Evolutionary conservation across 2,888 invertebrate genomes (phyloP), one percentile per base, ranked within the genome.

Genomic region (Oeneis ivallda): DNA sequence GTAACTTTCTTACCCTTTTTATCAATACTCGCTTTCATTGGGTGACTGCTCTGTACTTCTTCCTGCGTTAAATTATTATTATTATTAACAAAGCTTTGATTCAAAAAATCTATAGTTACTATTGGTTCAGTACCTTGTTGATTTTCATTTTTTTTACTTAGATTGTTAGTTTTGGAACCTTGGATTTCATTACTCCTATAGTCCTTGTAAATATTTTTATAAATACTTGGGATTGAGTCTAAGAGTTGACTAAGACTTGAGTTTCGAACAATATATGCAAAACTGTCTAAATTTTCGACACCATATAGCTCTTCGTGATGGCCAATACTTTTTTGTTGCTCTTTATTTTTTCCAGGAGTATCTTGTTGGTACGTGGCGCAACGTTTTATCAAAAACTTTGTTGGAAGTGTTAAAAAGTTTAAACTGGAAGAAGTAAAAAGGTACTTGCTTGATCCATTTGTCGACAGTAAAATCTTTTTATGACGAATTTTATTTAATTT

Each of bases 321-420:
- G 13, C 45, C 17, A 32, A 49, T 0, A 15, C 9, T 15, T 45
- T 45, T 32, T n/a, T n/a, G 37, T 15, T 15, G 13, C 6, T 43
- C 13, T 45, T 13, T 45, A 26, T 37, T 58, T 45, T 47, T 47
- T 19, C 15, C 17, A 43, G 4, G 0, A 41, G 19, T 47, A 54
- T 54, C 60, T 60, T 62, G 45, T 56, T 70, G 49, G n/a, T 76
- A 79, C 34, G 75, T 82, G 0, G 72, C 74, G 67, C 78, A 81
- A 19, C 75, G 71, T 59, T 79, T 83, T 11, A 79, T 79, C 2
- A 85, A 74, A 15, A 82, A 81, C 66, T 79, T 80, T 0, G 80
- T 82, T n/a, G 86, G 82, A 61, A 86, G 75, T 2, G 76, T 73
- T 4, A 85, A 70, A 47, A 87, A 75, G 72, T 85, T 80, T 49